Evolutionary conservation across 1,140 invertebrate species (phyloP).

Genomic region (Chlorops oryzae): DNA sequence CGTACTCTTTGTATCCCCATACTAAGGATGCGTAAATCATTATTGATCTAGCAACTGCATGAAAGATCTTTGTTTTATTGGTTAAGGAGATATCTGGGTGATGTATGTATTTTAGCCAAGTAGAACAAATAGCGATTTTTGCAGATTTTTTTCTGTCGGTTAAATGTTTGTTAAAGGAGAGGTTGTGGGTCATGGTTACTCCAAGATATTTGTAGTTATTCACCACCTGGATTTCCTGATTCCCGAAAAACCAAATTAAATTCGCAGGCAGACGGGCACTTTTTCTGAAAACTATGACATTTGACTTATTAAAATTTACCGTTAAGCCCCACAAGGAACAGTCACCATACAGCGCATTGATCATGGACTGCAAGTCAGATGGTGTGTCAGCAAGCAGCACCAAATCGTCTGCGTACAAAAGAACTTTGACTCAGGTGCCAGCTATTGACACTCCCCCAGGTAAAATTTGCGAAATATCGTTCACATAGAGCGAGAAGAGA

Average conservation of each 20-base stretch:
- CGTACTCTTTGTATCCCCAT: background rate
- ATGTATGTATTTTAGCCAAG: background rate
- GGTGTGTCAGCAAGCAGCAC: background rate
- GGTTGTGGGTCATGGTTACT: background rate
- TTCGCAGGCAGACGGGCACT: background rate
- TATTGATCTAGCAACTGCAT: background rate
- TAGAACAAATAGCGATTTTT: background rate
- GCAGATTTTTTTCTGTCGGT: background rate
- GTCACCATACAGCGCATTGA: background rate
- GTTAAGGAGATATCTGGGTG: background rate
- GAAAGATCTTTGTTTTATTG: background rate
- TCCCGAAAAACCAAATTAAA: background rate
- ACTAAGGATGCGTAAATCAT: background rate
- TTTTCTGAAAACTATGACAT: background rate
- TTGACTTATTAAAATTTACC: background rate
- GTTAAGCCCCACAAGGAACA: background rate
- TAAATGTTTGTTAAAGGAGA: background rate
- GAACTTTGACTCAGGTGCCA: background rate
- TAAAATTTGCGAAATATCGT: background rate
- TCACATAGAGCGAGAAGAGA: background rate
- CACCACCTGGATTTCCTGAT: background rate
- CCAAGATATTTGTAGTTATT: background rate
- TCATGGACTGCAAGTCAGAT: background rate
- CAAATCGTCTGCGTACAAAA: background rate
- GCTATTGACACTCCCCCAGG: background rate